Evolutionary conservation across 1,140 invertebrate species (phyloP), one percentile per base, ranked within the genome.

Genomic region (Colletes gigas): DNA sequence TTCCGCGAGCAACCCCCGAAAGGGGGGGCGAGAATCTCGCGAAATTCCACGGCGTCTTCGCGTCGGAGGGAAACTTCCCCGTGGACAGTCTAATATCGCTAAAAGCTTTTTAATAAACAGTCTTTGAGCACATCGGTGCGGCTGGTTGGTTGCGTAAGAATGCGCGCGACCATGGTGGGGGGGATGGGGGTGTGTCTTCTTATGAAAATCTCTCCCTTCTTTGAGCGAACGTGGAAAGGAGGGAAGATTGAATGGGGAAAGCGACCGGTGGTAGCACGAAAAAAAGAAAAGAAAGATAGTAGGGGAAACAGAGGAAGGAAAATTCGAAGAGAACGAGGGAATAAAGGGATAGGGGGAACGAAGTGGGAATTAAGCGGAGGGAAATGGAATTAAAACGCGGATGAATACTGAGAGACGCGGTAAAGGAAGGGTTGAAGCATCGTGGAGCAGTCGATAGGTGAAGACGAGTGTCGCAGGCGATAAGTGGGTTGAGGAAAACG

Each of bases 61-160:
- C 3, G 15, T 10, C 63, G 44, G 44, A 62, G 74, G 55, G 55
- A 74, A 74, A 69, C 70, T 80, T 71, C 12, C 57, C 65, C 62
- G 66, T 82, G 79, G 76, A 68, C 83, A 76, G 80, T 85, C 73
- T 88, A 89, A 89, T 89, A 89, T 89, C 82, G 74, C 88, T 89
- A 86, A 89, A 89, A 89, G 88, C 88, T 89, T 89, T 89, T 89
- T 89, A 89, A 88, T 88, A 88, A 88, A 89, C 86, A 88, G 84
- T 84, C 75, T 88, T 83, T 82, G 63, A 82, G 72, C 44, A 54
- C 71, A 67, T 57, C 52, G 75, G 74, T 21, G 60, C 60, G 63
- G 57, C 55, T 47, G 60, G 69, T 50, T 68, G 59, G 9, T 67
- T 59, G 57, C 60, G 54, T 50, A 68, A 74, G 77, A 81, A 68